phyloP scores from a whole-genome alignment of 2,888 invertebrate genomes.

The Athalia circularis region DNA sequence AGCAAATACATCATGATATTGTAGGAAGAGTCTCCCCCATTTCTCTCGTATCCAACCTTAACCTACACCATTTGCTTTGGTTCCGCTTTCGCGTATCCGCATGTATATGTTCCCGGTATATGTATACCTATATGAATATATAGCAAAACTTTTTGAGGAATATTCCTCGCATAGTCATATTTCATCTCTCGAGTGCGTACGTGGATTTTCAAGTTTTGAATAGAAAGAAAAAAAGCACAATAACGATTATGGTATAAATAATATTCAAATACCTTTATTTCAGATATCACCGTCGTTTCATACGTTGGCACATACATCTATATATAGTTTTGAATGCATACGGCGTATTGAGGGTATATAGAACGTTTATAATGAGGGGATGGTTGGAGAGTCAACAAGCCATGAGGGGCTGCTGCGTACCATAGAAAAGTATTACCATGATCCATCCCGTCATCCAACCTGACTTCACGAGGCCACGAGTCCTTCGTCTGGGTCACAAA shows the following conservation, averaged over 20 bases:
- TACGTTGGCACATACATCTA: too few species aligned
- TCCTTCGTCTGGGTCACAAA: slow-evolving; percentile 30
- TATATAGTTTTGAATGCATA: too few species aligned
- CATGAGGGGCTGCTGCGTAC: background rate
- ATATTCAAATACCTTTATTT: too few species aligned
- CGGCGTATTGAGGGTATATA: too few species aligned
- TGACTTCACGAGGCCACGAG: slow-evolving; percentile 27
- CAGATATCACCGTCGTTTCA: too few species aligned
- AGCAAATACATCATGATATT: background rate
- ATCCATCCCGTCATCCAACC: slow-evolving; percentile 1
- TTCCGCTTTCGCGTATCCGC: background rate
- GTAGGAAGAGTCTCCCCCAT: background rate
- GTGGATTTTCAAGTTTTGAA: too few species aligned
- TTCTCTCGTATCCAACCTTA: background rate
- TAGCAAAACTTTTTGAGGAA: background rate
- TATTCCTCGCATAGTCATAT: background rate
- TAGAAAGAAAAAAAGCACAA: too few species aligned
- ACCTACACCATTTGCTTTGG: background rate
- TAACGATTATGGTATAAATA: too few species aligned
- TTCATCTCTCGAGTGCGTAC: background rate
- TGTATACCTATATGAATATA: too few species aligned
- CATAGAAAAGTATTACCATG: slow-evolving; percentile 27
- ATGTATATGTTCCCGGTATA: too few species aligned
- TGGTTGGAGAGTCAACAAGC: slow-evolving; percentile 23
- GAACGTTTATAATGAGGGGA: background rate